phyloP scores from a whole-genome alignment of 2,797 vertebrate species.

The Hoplostethus mediterraneus region DNA sequence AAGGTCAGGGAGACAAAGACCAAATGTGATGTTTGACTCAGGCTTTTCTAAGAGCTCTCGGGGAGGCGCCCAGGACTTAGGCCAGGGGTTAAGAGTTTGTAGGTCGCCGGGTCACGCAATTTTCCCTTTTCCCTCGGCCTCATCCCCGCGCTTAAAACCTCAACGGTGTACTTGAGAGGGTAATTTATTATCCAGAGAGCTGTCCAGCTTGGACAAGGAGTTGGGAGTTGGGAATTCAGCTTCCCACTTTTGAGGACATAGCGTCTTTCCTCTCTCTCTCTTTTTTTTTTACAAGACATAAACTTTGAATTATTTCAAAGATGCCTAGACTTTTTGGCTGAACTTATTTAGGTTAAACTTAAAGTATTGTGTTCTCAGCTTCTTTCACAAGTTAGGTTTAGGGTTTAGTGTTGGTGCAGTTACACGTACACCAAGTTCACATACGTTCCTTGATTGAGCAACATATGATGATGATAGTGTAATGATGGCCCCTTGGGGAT shows the following conservation, averaged over 20 bases:
- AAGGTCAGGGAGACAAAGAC: conserved; percentile 73
- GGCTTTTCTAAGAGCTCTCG: conserved; percentile 59
- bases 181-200: conserved; percentile 83
- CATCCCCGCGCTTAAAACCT: conserved; percentile 81
- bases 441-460: conserved; percentile 18
- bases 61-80: conserved; percentile 76
- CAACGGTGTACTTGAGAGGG: conserved; percentile 81
- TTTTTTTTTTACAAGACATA: conserved; percentile 14
- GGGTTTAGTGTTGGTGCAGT: not conserved
- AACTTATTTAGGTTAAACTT: not conserved
- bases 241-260: conserved; percentile 51
- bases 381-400: too few species aligned
- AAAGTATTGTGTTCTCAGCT: too few species aligned
- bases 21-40: conserved; percentile 69
- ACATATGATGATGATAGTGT: not conserved
- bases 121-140: conserved; percentile 82
- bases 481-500: not conserved
- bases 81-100: conserved; percentile 87
- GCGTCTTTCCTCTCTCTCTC: conserved; percentile 18
- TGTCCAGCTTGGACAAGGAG: conserved; percentile 67
- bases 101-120: conserved; percentile 81
- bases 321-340: not conserved
- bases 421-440: not conserved
- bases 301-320: not conserved
- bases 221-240: conserved; percentile 50